These are phyloP conservation scores for Cynopterus sphinx DNA, from an alignment of 2,797 vertebrate species.

Conservation along the genomic window DNA sequence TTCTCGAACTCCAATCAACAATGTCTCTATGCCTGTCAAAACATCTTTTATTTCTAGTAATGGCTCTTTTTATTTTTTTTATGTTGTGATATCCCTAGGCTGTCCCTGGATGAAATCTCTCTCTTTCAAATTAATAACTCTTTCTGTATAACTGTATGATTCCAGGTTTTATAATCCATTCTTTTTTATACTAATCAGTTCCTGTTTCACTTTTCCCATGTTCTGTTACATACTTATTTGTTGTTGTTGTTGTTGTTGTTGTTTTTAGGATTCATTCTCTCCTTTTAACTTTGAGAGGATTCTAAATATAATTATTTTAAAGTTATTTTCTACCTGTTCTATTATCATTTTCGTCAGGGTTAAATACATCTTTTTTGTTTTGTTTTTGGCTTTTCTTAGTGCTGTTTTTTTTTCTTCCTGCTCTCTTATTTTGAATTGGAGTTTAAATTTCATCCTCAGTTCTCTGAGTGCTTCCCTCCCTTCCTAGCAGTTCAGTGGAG, in stretches of 20 bases:
- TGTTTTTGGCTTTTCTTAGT: background rate
- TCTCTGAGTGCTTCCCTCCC: background rate
- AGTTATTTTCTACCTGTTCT: conserved; percentile 25
- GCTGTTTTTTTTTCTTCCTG: background rate
- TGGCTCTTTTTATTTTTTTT: background rate
- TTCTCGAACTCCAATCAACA: conserved; percentile 45
- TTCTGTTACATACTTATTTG: conserved; percentile 33
- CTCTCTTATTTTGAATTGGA: conserved; percentile 15
- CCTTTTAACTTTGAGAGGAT: conserved; percentile 36
- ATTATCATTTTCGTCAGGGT: conserved; percentile 28
- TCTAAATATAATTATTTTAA: conserved; percentile 16
- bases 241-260: background rate
- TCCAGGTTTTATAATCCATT: conserved; percentile 42
- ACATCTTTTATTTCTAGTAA: conserved; percentile 27
- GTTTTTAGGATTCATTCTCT: background rate
- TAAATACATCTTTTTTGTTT: background rate
- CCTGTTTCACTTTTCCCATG: conserved; percentile 34
- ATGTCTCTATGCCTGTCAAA: conserved; percentile 12
- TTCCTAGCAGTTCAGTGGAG: background rate
- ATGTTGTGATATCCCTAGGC: background rate
- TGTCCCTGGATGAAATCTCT: background rate
- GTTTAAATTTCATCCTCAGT: conserved; percentile 21
- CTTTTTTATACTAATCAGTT: background rate
- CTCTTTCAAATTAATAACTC: conserved; percentile 31
- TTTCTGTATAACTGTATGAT: background rate